Evolutionary conservation across 1,140 invertebrate species (phyloP), one percentile per base, ranked within the genome.

Genomic region (Zaprionus taronus): DNA sequence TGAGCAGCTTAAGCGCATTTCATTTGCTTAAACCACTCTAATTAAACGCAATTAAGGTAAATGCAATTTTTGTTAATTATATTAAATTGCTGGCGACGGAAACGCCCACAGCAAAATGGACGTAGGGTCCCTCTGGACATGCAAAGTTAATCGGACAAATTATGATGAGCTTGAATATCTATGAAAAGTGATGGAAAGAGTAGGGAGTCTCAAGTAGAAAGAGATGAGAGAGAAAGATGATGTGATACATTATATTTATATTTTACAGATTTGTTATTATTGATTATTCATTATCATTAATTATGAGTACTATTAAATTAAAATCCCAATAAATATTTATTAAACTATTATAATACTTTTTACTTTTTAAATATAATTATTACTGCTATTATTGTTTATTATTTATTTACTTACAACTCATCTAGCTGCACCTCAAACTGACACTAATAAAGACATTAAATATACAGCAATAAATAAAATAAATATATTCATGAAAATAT

Each of bases 1-100:
- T 89, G 56, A 76, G 81, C 34, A 74, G 84, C 71, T 89, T 84
- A 81, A 89, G 84, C 74, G 72, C 62, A 70, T 75, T 89, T 83
- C 74, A 86, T 83, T 83, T 80, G 77, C 79, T 78, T 67, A 80
- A 89, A 83, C 49, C 78, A 76, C 77, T 81, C 80, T 75, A 79
- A 87, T 89, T 89, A 89, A 89, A 61, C 56, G 38, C 58, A 89
- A 89, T 87, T 83, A 79, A 56, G 67, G 26, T 55, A 69, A 72
- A 83, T 87, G 77, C 51, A 72, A 49, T 56, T 65, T 78, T 75
- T 79, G 77, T 73, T 75, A 66, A 67, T 76, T 61, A 60, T 71
- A 60, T 72, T 72, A 76, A 72, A 60, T 36, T 63, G 58, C 9
- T 57, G 55, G 26, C 15, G 5, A 31, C 15, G 62, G 20, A 4